phyloP scores from a whole-genome alignment of 2,888 invertebrate genomes.

The Eucriotettix oculatus region DNA sequence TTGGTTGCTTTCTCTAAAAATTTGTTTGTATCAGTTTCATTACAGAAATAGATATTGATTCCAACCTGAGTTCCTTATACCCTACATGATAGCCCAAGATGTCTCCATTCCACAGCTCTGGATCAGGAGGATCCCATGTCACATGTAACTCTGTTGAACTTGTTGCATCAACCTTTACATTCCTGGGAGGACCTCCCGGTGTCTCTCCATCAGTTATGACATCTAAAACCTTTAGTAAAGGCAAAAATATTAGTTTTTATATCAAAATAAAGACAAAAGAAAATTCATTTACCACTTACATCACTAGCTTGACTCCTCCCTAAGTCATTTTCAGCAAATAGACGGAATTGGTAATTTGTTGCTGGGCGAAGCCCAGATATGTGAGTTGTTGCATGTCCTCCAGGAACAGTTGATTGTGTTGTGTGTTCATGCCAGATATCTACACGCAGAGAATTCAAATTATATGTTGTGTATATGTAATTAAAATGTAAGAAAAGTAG shows the following conservation, averaged over 20 bases:
- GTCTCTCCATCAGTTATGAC: slow-evolving; percentile 35
- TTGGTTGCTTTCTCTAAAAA: too few species aligned
- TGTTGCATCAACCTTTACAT: slow-evolving; percentile 46
- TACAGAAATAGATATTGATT: too few species aligned
- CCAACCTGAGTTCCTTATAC: slow-evolving; percentile 23
- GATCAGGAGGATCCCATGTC: slow-evolving; percentile 57
- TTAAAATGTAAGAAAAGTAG: background rate
- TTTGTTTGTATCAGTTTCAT: too few species aligned
- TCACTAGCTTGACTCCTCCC: slow-evolving; percentile 42
- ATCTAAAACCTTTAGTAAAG: background rate
- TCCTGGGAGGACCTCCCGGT: slow-evolving; percentile 52
- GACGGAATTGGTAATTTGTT: slow-evolving; percentile 38
- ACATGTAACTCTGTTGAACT: slow-evolving; percentile 54
- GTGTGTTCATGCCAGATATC: slow-evolving; percentile 41
- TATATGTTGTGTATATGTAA: too few species aligned
- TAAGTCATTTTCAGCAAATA: slow-evolving; percentile 43
- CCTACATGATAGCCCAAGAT: slow-evolving; percentile 52
- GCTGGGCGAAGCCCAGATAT: slow-evolving; percentile 38
- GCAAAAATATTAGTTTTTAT: background rate
- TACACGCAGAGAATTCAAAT: slow-evolving; percentile 14
- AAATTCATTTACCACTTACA: slow-evolving; percentile 21
- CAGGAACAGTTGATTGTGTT: slow-evolving; percentile 35
- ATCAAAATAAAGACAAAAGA: background rate
- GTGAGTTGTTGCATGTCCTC: slow-evolving; percentile 34
- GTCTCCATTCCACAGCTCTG: slow-evolving; percentile 59